Evolutionary conservation across 2,797 vertebrate species (phyloP), one percentile per base, ranked within the genome.

Genomic region (Spea hammondii): DNA sequence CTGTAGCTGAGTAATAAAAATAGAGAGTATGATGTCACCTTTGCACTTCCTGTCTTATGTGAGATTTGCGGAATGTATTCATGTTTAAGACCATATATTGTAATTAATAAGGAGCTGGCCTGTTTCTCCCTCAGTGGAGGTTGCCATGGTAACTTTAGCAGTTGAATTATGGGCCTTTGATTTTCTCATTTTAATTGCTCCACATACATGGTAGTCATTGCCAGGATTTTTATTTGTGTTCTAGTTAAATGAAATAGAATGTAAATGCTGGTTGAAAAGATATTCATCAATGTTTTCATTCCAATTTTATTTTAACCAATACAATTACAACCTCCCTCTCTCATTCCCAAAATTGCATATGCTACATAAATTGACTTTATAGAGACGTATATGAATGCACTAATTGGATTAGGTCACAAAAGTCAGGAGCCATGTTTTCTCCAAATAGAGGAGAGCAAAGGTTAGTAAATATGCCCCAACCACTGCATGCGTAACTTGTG

Each of bases 101-200:
- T 79, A 70, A 79, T 79, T 79, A 79, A 75, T 74, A 79, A 74
- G 60, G 69, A 55, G 72, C 57, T 13, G 66, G 72, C 72, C 72
- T 70, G 66, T 64, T 79, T 75, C 72, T 45, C 65, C 57, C 50
- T 75, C 8, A 2, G 13, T 65, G 46, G 14, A 44, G 72, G 78
- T 79, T 79, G 66, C 78, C 66, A 79, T 79, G 78, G 66, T 4
- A 32, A 79, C 65, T 64, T 60, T 32, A 70, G 65, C 66, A 44
- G 53, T 49, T 70, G 57, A 75, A 70, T 79, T 74, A 70, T 50
- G 66, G 72, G 72, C 65, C 78, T 70, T 79, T 72, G 65, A 73
- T 73, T 79, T 79, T 70, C 62, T 68, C 17, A 10, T 79, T 65
- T 78, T 79, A 75, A 79, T 79, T 79, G 78, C 78, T 74, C 78